Evolutionary conservation across 2,888 invertebrate species (phyloP).

Genomic region (Aethes cnicana): DNA sequence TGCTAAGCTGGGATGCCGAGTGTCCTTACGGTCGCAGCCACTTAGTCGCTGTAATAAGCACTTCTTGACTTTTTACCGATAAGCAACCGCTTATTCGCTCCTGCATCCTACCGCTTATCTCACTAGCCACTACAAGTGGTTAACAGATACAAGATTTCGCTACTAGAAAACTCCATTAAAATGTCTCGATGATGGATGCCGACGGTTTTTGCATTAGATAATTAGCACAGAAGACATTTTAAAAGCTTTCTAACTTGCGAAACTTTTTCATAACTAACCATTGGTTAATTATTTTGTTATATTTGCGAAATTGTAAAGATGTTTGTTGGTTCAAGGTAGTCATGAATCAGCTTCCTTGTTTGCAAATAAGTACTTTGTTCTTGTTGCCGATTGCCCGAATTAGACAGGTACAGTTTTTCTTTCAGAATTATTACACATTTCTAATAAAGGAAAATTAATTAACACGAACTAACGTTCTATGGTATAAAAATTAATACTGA

Average conservation of each 20-base stretch:
- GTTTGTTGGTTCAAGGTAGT: too few relatives aligned
- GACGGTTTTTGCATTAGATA: slow-evolving; percentile 11
- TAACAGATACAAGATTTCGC: slow-evolving; percentile 11
- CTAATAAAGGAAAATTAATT: not conserved
- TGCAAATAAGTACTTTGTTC: too few relatives aligned
- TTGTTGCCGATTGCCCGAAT: too few relatives aligned
- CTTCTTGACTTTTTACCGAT: slow-evolving; percentile 7
- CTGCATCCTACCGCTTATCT: slow-evolving; percentile 16
- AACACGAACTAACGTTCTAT: slow-evolving; percentile 7
- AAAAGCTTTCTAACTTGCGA: slow-evolving; percentile 15
- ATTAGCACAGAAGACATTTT: slow-evolving; percentile 6
- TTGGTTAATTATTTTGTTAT: too few relatives aligned
- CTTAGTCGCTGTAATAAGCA: slow-evolving; percentile 12
- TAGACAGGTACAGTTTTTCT: too few relatives aligned
- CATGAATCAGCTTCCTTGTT: too few relatives aligned
- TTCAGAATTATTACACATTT: too few relatives aligned
- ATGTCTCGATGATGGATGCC: slow-evolving; percentile 23
- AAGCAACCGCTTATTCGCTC: slow-evolving; percentile 14
- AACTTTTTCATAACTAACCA: not conserved
- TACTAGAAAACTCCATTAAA: slow-evolving; percentile 27
- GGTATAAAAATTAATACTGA: slow-evolving; percentile 21
- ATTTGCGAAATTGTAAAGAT: too few relatives aligned
- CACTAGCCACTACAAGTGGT: slow-evolving; percentile 21
- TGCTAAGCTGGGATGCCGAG: slow-evolving; percentile 11
- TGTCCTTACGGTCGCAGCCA: slow-evolving; percentile 26